Evolutionary conservation across 2,888 invertebrate genomes (phyloP).

Genomic region (Polyommatus iphigenia): DNA sequence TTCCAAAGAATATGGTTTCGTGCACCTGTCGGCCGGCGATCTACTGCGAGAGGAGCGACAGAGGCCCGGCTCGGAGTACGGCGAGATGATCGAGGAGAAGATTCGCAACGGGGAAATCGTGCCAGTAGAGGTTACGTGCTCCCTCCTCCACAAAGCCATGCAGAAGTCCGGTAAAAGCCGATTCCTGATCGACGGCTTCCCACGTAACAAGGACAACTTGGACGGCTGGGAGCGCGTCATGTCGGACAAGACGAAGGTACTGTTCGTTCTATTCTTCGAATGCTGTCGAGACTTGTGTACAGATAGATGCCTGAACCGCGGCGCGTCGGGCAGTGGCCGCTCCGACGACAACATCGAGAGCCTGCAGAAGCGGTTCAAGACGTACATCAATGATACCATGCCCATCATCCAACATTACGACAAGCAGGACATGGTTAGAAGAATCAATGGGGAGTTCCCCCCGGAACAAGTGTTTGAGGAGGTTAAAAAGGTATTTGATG

Average conservation of each 20-base stretch:
- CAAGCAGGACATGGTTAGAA: constrained; percentile 83
- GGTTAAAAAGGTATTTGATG: constrained; percentile 70
- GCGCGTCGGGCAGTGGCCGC: constrained; percentile 93
- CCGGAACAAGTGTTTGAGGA: constrained; percentile 84
- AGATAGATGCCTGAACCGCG: constrained; percentile 91
- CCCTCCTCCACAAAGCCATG: constrained; percentile 93
- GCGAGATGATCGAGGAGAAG: constrained; percentile 94
- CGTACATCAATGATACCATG: constrained; percentile 91
- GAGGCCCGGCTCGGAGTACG: constrained; percentile 91
- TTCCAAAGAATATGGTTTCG: constrained; percentile 88
- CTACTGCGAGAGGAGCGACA: constrained; percentile 94
- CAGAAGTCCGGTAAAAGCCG: constrained; percentile 82
- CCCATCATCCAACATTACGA: constrained; percentile 94
- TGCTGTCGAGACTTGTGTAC: constrained; percentile 92
- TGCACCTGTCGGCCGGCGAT: constrained; percentile 95
- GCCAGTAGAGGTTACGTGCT: constrained; percentile 98
- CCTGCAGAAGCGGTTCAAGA: constrained; percentile 91
- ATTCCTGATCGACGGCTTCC: constrained; percentile 99
- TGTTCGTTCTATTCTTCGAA: constrained; percentile 95
- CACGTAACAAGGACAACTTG: constrained; percentile 97
- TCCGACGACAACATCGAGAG: constrained; percentile 96
- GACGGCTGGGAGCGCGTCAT: constrained; percentile 95
- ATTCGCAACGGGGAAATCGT: constrained; percentile 97
- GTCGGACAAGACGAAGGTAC: constrained; percentile 89
- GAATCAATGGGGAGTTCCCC: constrained; percentile 85